Evolutionary conservation across 2,113 vertebrate species (phyloP), one percentile per base, ranked within the genome.

Genomic region (Marcusenius ussheri): DNA sequence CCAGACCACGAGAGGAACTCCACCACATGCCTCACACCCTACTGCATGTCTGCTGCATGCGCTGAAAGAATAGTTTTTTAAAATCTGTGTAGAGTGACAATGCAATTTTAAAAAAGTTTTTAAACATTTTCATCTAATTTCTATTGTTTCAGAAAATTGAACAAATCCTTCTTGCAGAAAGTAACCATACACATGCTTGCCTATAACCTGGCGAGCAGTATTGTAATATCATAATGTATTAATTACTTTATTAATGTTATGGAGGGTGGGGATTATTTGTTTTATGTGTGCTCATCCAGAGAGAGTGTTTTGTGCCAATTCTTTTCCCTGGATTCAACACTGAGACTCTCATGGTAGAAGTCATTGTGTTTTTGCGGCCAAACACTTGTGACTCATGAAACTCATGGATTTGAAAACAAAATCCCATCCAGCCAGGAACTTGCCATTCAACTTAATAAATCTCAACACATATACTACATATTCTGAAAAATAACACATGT

Each of bases 401-500:
- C 70, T 77, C 70, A 77, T 17, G 31, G 70, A 15, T 74, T 74
- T 74, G 70, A 77, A 35, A 77, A 7, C 70, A 77, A 39, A 77
- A 77, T 5, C 0, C 31, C 70, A 77, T 77, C 70, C 31, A 42
- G 13, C 15, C 35, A 19, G 15, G 74, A 80, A 80, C 35, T 42
- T 80, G 74, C 74, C 35, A 17, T 42, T 42, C 31, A 80, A 8
- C 74, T 2, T 80, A 80, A 80, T 80, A 80, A 80, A 80, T 80
- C 74, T 17, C 15, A 42, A 42, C 35, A 19, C 74, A 42, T 80
- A 80, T 17, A 80, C 13, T 42, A 35, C 35, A 42, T 42, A 42
- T 42, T 80, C 35, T 80, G 74, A 42, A 80, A 80, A 80, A 80
- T 80, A 80, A 80, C 74, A 80, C 74, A 80, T 80, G 74, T 80